A percentile compares a stretch with the other conserved stretches of the same genome.
Evolutionary conservation across 2,113 vertebrate genomes (phyloP).

Genomic region (Myanophis thanlyinensis): DNA sequence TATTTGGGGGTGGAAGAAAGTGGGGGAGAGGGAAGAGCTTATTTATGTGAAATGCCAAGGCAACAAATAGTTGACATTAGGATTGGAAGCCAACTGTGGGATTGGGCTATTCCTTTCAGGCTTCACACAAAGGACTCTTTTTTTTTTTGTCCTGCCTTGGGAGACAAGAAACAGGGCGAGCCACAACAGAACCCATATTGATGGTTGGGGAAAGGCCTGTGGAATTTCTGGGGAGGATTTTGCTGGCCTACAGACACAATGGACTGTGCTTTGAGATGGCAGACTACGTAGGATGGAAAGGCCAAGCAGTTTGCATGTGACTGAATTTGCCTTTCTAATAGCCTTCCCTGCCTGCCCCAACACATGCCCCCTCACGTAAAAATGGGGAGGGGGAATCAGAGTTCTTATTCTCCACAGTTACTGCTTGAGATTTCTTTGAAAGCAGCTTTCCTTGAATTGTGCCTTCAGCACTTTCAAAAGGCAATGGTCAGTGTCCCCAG

Average conservation of each 20-base stretch:
- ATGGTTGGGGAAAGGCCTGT: slow-evolving; percentile 3
- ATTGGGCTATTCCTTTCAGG: slow-evolving; percentile 36
- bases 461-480: not conserved
- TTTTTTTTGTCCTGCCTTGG: slow-evolving; percentile 31
- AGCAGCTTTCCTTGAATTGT: not conserved
- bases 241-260: slow-evolving; percentile 35
- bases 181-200: slow-evolving; percentile 44
- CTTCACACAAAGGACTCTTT: slow-evolving; percentile 39
- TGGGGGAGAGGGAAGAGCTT: slow-evolving; percentile 10
- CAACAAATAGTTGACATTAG: slow-evolving; percentile 62
- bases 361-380: not conserved
- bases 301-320: slow-evolving; percentile 7
- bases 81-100: slow-evolving; percentile 44
- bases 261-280: slow-evolving; percentile 4
- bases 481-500: not conserved
- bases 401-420: too few species aligned
- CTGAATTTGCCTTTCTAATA: not conserved
- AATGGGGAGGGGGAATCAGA: not conserved
- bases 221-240: slow-evolving; percentile 17
- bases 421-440: not conserved
- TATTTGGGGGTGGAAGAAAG: not conserved
- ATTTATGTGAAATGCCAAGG: slow-evolving; percentile 39
- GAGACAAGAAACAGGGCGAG: slow-evolving; percentile 46
- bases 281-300: slow-evolving; percentile 20
- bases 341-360: not conserved